Evolutionary conservation across 2,113 vertebrate genomes (phyloP).

Genomic region (Esox niger): DNA sequence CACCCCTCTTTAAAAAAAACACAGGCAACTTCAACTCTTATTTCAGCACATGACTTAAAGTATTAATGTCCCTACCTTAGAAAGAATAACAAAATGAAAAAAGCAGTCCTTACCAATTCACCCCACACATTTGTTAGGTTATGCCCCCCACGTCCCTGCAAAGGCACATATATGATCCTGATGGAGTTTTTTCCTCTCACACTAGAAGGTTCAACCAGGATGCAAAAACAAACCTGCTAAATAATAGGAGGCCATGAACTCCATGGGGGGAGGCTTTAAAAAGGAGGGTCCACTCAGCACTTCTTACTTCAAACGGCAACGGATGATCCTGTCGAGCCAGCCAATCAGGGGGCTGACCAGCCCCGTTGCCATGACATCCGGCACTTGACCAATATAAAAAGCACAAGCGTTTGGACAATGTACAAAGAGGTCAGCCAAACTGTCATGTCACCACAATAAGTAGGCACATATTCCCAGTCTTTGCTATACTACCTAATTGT

Average conservation of each 20-base stretch:
- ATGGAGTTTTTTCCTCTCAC: slow-evolving; percentile 50
- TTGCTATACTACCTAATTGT: neutral
- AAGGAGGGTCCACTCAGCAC: slow-evolving; percentile 75
- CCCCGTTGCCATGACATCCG: slow-evolving; percentile 55
- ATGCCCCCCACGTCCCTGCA: slow-evolving; percentile 65
- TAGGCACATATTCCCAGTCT: too few species aligned
- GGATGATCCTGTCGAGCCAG: slow-evolving; percentile 29
- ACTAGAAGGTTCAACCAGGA: slow-evolving; percentile 74
- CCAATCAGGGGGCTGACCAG: slow-evolving; percentile 55
- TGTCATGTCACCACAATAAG: neutral
- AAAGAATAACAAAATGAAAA: slow-evolving; percentile 47
- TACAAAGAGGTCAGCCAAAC: slow-evolving; percentile 35
- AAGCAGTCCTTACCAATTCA: slow-evolving; percentile 75
- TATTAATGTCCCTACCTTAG: slow-evolving; percentile 23
- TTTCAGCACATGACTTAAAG: slow-evolving; percentile 30
- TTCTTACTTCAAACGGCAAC: slow-evolving; percentile 61
- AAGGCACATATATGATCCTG: slow-evolving; percentile 69
- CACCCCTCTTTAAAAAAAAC: slow-evolving; percentile 12
- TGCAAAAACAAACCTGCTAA: slow-evolving; percentile 64
- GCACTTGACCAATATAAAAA: slow-evolving; percentile 21
- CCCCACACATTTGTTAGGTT: slow-evolving; percentile 80
- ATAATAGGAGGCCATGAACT: slow-evolving; percentile 68
- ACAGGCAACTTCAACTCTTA: slow-evolving; percentile 15
- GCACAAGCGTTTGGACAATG: slow-evolving; percentile 2
- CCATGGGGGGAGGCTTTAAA: slow-evolving; percentile 39